Conservation (phyloP, 2,888 invertebrate genomes). For the Pollenia angustigena region DNA sequence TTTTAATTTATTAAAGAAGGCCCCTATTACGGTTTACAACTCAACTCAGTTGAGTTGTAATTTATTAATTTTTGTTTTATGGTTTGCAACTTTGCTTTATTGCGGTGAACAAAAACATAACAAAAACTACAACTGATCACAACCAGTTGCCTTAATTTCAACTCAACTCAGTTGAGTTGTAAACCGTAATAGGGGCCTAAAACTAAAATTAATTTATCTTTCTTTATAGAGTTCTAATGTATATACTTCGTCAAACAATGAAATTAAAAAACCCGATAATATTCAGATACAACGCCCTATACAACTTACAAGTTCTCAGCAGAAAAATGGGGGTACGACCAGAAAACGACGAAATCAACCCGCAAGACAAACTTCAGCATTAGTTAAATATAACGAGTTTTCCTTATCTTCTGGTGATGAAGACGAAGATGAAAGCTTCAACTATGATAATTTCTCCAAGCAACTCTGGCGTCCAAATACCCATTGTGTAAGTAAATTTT, state of each 20-base stretch:
- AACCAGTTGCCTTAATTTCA: no score
- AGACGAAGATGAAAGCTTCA: slow-evolving; percentile 36
- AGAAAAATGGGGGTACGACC: not conserved
- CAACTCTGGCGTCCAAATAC: slow-evolving; percentile 55
- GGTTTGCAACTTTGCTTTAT: no score
- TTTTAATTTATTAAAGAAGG: no score
- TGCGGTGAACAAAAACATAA: no score
- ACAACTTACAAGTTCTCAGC: slow-evolving; percentile 1
- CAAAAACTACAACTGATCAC: no score
- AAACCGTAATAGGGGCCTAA: no score
- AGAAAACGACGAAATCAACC: slow-evolving; percentile 54
- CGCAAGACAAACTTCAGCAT: slow-evolving; percentile 15
- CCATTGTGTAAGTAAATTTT: slow-evolving; percentile 30
- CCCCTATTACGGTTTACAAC: no score
- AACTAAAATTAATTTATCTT: not conserved
- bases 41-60: no score
- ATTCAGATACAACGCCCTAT: slow-evolving; percentile 21
- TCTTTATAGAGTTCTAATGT: not conserved
- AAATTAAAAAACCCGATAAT: slow-evolving; percentile 39
- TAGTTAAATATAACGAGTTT: slow-evolving; percentile 32
- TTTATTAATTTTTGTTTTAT: no score
- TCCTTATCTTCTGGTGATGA: slow-evolving; percentile 43
- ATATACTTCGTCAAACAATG: slow-evolving; percentile 6
- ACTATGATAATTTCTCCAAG: not conserved
- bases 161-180: no score